phyloP scores from a whole-genome alignment of 1,140 invertebrate species.

The Nephila pilipes region DNA sequence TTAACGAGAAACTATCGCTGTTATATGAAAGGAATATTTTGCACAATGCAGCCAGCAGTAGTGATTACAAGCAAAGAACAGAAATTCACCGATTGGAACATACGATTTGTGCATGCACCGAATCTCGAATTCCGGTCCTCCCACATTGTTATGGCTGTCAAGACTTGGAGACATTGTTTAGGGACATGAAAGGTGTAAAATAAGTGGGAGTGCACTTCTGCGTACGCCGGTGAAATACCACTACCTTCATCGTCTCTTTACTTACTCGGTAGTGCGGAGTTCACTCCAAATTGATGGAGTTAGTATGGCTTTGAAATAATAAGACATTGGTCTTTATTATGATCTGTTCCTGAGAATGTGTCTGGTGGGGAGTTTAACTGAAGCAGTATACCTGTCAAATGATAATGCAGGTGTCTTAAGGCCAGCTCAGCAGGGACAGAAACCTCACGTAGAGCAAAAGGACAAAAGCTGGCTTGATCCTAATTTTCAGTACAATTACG shows the following conservation, averaged over 20 bases:
- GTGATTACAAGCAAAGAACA: slow-evolving; percentile 53
- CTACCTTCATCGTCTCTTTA: slow-evolving; percentile 77
- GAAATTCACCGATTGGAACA: not conserved
- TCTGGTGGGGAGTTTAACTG: slow-evolving; percentile 91
- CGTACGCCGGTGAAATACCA: slow-evolving; percentile 85
- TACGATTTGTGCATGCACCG: slow-evolving; percentile 70
- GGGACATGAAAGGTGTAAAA: not conserved
- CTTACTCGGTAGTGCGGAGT: slow-evolving; percentile 30
- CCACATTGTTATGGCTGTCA: slow-evolving; percentile 75
- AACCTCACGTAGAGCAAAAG: slow-evolving; percentile 92
- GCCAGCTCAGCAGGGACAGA: slow-evolving; percentile 91
- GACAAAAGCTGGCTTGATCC: slow-evolving; percentile 85
- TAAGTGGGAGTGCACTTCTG: not conserved
- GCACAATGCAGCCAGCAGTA: slow-evolving; percentile 28
- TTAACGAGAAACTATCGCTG: too few relatives aligned
- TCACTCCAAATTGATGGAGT: too few relatives aligned
- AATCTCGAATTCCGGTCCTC: slow-evolving; percentile 74
- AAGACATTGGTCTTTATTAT: slow-evolving; percentile 81
- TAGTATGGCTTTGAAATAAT: slow-evolving; percentile 81
- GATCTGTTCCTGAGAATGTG: slow-evolving; percentile 86
- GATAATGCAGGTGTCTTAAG: slow-evolving; percentile 93
- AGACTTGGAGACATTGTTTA: slow-evolving; percentile 5
- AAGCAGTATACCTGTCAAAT: slow-evolving; percentile 91
- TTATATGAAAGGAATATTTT: too few relatives aligned
- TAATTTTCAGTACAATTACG: slow-evolving; percentile 88